phyloP scores from a whole-genome alignment of 2,888 invertebrate species.

The Drosophila peninsularis region DNA sequence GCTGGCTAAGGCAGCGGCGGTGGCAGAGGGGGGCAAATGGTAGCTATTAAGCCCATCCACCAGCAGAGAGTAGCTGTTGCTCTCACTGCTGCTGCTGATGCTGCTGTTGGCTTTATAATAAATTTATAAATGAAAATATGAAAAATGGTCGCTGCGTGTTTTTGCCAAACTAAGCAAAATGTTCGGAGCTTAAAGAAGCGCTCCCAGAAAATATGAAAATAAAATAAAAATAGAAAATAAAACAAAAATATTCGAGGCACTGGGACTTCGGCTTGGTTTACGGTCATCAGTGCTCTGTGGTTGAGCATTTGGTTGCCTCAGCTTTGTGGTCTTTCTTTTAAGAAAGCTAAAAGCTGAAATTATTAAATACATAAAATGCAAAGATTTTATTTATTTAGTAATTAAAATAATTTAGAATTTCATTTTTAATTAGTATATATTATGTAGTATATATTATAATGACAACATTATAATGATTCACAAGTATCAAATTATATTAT shows the following conservation, averaged over 20 bases:
- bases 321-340: neutral
- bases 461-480: too few species aligned
- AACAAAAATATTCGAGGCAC: conserved; percentile 18
- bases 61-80: conserved; percentile 30
- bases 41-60: conserved; percentile 71
- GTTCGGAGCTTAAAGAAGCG: conserved; percentile 44
- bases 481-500: too few species aligned
- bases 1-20: neutral
- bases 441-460: too few species aligned
- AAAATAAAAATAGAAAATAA: conserved; percentile 5
- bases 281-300: conserved; percentile 57
- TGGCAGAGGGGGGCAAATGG: conserved; percentile 11
- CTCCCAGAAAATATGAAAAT: neutral
- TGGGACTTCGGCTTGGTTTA: conserved; percentile 11
- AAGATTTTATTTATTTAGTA: too few species aligned
- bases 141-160: conserved; percentile 81
- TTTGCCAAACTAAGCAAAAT: conserved; percentile 76
- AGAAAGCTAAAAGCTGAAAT: neutral
- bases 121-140: conserved; percentile 81
- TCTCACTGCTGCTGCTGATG: conserved; percentile 22
- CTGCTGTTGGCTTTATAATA: conserved; percentile 73
- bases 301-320: conserved; percentile 20
- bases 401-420: too few species aligned
- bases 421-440: too few species aligned
- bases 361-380: neutral